Evolutionary conservation across 2,113 vertebrate genomes (phyloP), one percentile per base, ranked within the genome.

Genomic region (Cyrtonyx montezumae): DNA sequence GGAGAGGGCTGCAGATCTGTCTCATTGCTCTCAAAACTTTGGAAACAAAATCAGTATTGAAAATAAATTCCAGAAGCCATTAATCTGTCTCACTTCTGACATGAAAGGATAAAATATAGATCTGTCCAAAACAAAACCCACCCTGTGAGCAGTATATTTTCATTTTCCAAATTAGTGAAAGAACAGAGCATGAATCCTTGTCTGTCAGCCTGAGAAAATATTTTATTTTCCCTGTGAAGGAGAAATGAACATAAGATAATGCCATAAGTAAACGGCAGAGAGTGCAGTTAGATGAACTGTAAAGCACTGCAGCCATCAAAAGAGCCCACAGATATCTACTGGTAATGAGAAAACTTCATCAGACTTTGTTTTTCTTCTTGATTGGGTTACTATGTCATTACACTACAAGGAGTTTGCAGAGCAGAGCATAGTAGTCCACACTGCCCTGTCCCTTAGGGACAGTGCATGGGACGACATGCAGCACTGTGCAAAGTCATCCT

Each of bases 81-180:
- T 96, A 93, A 94, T 96, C 95, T 95, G 93, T 94, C 96, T 94
- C 15, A 4, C 79, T 84, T 93, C 79, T 96, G 95, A 94, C 90
- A 93, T 30, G 65, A 94, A 88, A 93, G 91, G 79, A 90, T 95
- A 86, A 95, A 96, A 94, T 95, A 93, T 90, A 94, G 91, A 84
- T 90, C 87, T 93, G 91, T 95, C 94, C 48, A 91, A 94, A 96
- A 92, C 55, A 58, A 84, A 79, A 45, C 6, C 45, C 85, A 93
- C 83, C 68, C 87, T 83, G 56, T 83, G 62, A 93, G 89, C 76
- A 75, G 73, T 96, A 75, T 92, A 88, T 96, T 95, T 96, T 96
- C 94, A 95, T 96, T 93, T 95, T 96, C 90, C 87, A 96, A 96
- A 95, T 96, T 91, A 96, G 90, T 88, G 93, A 91, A 94, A 96